Conservation (phyloP, 2,888 invertebrate genomes). For the Leucophora obtusa region DNA sequence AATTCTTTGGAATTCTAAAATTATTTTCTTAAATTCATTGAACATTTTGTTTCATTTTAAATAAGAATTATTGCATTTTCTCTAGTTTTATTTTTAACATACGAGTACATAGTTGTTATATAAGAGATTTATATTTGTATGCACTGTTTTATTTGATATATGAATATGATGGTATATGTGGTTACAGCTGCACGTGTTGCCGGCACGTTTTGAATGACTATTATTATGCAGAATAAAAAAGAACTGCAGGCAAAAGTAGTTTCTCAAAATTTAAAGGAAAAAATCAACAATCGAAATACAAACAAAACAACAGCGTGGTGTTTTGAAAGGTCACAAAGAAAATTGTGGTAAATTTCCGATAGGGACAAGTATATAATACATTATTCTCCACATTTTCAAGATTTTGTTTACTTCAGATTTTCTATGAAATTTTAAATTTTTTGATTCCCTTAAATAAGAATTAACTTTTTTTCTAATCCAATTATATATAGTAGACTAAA, state of each 20-base stretch:
- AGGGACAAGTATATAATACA: too few species aligned
- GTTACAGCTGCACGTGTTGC: conserved; percentile 59
- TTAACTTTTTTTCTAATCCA: not conserved
- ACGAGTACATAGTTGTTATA: not conserved
- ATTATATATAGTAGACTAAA: not conserved
- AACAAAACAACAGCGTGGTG: too few species aligned
- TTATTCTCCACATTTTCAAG: too few species aligned
- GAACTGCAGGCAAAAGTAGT: conserved; percentile 13
- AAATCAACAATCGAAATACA: not conserved
- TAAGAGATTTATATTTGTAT: not conserved
- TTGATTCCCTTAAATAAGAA: not conserved
- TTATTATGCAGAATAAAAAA: conserved; percentile 18
- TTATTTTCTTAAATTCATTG: too few species aligned
- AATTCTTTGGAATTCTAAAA: too few species aligned
- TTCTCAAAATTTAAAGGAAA: not conserved
- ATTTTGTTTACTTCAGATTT: too few species aligned
- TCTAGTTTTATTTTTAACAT: not conserved
- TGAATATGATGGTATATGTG: conserved; percentile 30
- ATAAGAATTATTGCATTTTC: not conserved
- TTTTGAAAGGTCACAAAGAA: too few species aligned
- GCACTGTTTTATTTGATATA: conserved; percentile 2
- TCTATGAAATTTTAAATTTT: too few species aligned
- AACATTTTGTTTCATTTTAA: not conserved
- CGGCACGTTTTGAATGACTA: conserved; percentile 49
- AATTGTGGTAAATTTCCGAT: too few species aligned